phyloP scores from a whole-genome alignment of 2,113 vertebrate genomes.

The Salvelinus fontinalis region DNA sequence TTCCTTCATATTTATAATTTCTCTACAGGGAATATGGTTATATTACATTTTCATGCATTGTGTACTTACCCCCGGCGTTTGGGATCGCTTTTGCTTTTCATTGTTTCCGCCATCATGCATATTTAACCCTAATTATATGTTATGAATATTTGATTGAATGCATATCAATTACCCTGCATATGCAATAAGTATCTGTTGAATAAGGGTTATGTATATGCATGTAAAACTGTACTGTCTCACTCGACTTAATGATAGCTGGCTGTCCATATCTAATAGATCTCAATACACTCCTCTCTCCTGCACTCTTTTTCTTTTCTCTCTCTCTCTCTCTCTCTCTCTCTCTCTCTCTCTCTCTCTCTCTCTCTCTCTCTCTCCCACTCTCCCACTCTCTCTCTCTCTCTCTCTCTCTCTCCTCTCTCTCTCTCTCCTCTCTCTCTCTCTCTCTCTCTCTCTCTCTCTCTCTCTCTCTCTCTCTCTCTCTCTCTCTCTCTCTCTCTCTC shows the following conservation, averaged over 20 bases:
- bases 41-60: constrained; percentile 43
- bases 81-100: constrained; percentile 20
- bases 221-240: background rate
- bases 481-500: too few species aligned
- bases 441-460: background rate
- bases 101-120: constrained; percentile 36
- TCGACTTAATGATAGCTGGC: constrained; percentile 31
- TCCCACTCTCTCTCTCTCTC: too few species aligned
- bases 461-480: background rate
- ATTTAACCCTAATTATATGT: constrained; percentile 59
- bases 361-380: too few species aligned
- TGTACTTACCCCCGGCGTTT: constrained; percentile 49
- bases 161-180: constrained; percentile 36
- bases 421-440: too few species aligned
- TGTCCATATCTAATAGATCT: constrained; percentile 43
- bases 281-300: background rate
- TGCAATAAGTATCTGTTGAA: constrained; percentile 13
- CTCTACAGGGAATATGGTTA: background rate
- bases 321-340: too few species aligned
- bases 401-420: too few species aligned
- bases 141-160: constrained; percentile 69
- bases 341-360: too few species aligned
- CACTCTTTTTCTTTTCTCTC: too few species aligned
- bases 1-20: background rate
- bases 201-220: background rate